Conservation (phyloP, 2,797 vertebrate species). For the Champsocephalus gunnari region DNA sequence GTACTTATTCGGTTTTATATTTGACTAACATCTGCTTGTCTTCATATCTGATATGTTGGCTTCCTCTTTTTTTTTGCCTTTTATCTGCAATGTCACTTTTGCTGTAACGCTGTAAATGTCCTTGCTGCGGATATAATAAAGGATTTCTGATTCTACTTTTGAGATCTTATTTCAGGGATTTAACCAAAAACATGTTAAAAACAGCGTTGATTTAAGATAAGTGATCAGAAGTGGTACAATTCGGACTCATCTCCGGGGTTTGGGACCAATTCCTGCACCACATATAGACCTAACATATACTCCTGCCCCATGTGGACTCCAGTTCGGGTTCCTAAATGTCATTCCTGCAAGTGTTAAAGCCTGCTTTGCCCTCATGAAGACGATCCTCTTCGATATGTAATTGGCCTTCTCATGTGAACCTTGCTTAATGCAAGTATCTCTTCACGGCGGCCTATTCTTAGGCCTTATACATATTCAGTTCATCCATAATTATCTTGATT, state of each 20-base stretch:
- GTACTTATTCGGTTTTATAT: no score
- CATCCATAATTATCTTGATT: constrained; percentile 71
- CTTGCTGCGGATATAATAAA: no score
- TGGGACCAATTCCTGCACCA: no score
- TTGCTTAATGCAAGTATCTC: constrained; percentile 31
- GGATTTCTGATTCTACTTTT: neutral
- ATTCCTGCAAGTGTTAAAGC: constrained; percentile 12
- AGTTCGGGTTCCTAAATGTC: neutral
- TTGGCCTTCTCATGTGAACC: constrained; percentile 51
- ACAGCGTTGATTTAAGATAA: no score
- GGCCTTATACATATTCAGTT: constrained; percentile 72
- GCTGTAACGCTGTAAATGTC: no score
- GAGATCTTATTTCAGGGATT: neutral
- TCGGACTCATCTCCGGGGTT: no score
- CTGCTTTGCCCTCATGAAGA: neutral
- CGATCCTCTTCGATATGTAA: constrained; percentile 38
- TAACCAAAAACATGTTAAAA: no score
- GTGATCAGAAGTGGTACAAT: no score
- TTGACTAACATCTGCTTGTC: no score
- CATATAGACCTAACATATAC: neutral
- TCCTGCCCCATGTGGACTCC: neutral
- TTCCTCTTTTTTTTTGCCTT: no score
- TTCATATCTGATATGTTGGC: no score
- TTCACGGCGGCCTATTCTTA: constrained; percentile 45
- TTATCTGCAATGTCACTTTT: no score